phyloP scores from a whole-genome alignment of 2,797 vertebrate genomes.

The Rallus crepitans region DNA sequence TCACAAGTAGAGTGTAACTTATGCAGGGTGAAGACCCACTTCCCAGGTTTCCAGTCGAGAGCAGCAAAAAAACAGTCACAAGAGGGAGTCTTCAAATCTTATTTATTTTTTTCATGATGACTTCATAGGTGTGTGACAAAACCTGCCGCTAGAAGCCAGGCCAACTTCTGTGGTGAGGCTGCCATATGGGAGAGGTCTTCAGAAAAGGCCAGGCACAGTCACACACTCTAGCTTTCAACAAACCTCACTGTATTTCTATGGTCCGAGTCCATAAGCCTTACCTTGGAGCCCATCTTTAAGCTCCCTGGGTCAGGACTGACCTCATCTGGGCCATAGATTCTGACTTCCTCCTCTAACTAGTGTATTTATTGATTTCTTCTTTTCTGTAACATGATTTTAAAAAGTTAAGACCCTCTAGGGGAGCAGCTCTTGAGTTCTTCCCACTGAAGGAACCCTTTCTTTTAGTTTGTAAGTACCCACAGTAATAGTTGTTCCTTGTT shows the following conservation, averaged over 20 bases:
- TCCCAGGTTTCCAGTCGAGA: not conserved
- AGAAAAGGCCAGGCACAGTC: not conserved
- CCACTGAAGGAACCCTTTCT: not conserved
- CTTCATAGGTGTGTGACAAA: not conserved
- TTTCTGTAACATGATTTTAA: not conserved
- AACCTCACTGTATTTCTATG: not conserved
- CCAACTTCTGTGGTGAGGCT: not conserved
- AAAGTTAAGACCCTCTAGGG: not conserved
- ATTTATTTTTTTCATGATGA: not conserved
- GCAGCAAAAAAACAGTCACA: not conserved
- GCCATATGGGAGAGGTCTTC: fast-evolving
- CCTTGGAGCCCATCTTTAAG: not conserved
- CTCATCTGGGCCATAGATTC: not conserved
- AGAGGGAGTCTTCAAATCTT: not conserved
- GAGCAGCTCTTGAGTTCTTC: not conserved
- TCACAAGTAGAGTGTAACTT: not conserved
- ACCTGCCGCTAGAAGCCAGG: fast-evolving
- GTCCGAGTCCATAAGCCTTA: not conserved
- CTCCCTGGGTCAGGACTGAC: not conserved
- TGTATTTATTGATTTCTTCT: not conserved
- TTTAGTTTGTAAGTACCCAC: not conserved
- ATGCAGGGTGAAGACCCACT: not conserved
- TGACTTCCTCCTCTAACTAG: not conserved
- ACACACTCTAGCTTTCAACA: not conserved
- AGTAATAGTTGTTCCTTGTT: not conserved